Evolutionary conservation across 1,140 invertebrate species (phyloP).

Genomic region (Telenomus remus): DNA sequence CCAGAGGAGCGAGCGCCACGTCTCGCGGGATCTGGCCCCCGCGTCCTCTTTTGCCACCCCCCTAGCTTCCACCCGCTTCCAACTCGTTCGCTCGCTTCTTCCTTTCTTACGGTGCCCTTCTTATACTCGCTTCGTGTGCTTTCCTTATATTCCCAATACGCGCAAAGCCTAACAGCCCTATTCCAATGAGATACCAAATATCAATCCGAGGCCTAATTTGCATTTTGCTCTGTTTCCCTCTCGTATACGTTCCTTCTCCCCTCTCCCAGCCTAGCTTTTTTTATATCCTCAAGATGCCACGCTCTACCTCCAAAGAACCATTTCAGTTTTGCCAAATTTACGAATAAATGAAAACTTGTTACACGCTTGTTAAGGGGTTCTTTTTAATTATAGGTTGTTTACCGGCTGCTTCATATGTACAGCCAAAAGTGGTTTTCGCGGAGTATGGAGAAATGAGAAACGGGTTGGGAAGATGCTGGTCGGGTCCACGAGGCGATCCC

Average conservation of each 20-base stretch:
- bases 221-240: constrained; percentile 28
- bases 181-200: constrained; percentile 32
- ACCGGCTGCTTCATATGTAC: too few relatives aligned
- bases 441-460: constrained; percentile 8
- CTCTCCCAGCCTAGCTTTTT: too few relatives aligned
- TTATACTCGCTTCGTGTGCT: constrained; percentile 17
- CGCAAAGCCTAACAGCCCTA: constrained; percentile 33
- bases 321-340: too few relatives aligned
- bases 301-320: too few relatives aligned
- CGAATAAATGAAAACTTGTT: too few relatives aligned
- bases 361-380: too few relatives aligned
- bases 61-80: constrained; percentile 38
- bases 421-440: too few relatives aligned
- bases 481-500: constrained; percentile 1
- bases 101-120: constrained; percentile 8
- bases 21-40: constrained; percentile 67
- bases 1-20: constrained; percentile 32
- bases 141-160: constrained; percentile 61
- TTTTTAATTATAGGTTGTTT: too few relatives aligned
- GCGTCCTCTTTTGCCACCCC: constrained; percentile 57
- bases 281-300: too few relatives aligned
- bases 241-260: not conserved
- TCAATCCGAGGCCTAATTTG: constrained; percentile 36
- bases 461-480: constrained; percentile 14
- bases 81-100: constrained; percentile 32